phyloP scores from a whole-genome alignment of 1,140 invertebrate species.

The Dinoponera quadriceps region DNA sequence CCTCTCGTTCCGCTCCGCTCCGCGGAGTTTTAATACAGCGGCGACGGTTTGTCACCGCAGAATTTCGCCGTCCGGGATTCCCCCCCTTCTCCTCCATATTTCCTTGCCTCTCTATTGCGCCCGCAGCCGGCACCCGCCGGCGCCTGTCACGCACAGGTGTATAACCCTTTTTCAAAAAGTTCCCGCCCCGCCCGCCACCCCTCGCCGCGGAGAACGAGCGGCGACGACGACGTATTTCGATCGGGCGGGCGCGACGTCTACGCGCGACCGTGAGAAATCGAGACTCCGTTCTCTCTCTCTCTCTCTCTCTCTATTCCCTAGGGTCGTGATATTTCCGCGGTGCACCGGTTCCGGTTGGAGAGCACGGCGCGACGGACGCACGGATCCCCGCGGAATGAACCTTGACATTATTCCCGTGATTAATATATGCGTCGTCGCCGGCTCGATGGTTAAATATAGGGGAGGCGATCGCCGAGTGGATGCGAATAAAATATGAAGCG shows the following conservation, averaged over 20 bases:
- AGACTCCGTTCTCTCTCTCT: background rate
- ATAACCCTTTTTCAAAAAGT: conserved; percentile 52
- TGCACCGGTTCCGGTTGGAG: background rate
- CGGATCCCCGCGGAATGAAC: background rate
- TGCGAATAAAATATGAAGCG: conserved; percentile 5
- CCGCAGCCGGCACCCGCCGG: conserved; percentile 17
- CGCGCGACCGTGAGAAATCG: conserved; percentile 6
- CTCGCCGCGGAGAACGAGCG: background rate
- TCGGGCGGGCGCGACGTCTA: background rate
- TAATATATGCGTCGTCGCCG: background rate
- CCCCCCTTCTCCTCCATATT: conserved; percentile 61
- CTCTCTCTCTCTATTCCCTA: too few relatives aligned
- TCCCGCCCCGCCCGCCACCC: background rate
- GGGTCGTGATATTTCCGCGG: background rate
- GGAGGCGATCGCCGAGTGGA: background rate
- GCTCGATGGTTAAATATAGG: conserved; percentile 17
- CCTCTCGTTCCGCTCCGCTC: background rate
- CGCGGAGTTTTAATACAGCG: conserved; percentile 75
- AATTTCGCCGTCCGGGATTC: conserved; percentile 53
- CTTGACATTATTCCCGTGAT: conserved; percentile 19
- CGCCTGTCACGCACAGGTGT: conserved; percentile 53
- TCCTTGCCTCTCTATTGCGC: conserved; percentile 59
- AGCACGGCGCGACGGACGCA: background rate
- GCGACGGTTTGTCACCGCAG: conserved; percentile 68
- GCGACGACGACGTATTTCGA: conserved; percentile 1